Base-by-base conservation (phyloP, 2,113 vertebrate species). In the Laterallus jamaicensis region DNA sequence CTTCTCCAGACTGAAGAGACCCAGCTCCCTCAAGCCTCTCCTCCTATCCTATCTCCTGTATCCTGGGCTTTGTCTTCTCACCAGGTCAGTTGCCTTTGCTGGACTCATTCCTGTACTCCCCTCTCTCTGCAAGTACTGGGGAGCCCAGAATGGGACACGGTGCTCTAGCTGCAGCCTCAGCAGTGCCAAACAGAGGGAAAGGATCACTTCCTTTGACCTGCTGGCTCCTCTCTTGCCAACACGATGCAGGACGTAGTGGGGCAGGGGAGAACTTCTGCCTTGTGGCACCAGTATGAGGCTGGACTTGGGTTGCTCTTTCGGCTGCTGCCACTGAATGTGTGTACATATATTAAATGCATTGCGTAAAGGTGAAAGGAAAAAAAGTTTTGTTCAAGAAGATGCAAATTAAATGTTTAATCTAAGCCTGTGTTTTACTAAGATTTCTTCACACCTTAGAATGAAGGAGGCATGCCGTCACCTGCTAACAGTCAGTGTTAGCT, bases 271-370 rank as follows among this genome's bases (percentile, higher is more conserved):
- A 16, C 6, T 31, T 71, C 31, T 13, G 12, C 59, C 28, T 78
- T 49, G 2, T 0, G 0, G 26, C 35, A 20, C 14, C 24, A 18
- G 11, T 58, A 26, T 39, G 32, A 68, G 32, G 16, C 11, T 50
- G 25, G 19, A 9, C 22, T 42, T 11, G 6, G 12, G 18, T 29
- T n/a, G 2, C 29, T 54, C 49, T 49, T 77, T 37, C 2, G 0
- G 16, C 40, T 64, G 28, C 15, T 25, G 6, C 12, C 13, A 10
- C 47, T 50, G 13, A 63, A 18, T 21, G 6, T 73, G 15, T 32
- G 22, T 67, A 8, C n/a, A 7, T 62, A 8, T 25, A 6, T 44
- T 28, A 78, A 74, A 28, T 56, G 56, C 47, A 44, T 35, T 32
- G 9, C 12, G 9, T 49, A 29, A 69, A 54, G 18, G 15, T 28